Percentiles rank a stretch among this genome's conserved stretches.
phyloP scores from a whole-genome alignment of 1,140 invertebrate genomes.

The Episyrphus balteatus region DNA sequence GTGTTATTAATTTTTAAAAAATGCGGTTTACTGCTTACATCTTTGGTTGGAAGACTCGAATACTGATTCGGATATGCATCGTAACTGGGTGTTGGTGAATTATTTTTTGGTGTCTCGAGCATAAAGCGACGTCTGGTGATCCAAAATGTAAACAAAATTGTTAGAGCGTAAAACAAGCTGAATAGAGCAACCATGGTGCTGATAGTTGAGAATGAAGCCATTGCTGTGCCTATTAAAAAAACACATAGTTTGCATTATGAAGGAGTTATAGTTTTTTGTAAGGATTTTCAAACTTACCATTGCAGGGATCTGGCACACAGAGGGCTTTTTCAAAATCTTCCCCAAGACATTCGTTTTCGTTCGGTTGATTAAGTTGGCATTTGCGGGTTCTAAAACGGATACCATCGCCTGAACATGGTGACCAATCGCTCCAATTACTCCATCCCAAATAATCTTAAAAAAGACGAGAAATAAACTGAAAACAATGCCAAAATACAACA shows the following conservation, averaged over 20 bases:
- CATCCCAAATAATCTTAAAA: slow-evolving; percentile 43
- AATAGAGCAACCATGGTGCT: slow-evolving; percentile 12
- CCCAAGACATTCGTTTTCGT: slow-evolving; percentile 51
- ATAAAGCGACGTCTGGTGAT: slow-evolving; percentile 15
- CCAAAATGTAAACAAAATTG: slow-evolving; percentile 23
- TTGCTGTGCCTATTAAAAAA: slow-evolving; percentile 12
- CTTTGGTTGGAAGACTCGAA: slow-evolving; percentile 65
- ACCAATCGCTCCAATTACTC: slow-evolving; percentile 61
- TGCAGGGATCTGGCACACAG: slow-evolving; percentile 42
- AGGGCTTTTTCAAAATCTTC: slow-evolving; percentile 50
- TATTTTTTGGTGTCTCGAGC: slow-evolving; percentile 19
- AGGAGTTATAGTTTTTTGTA: neutral
- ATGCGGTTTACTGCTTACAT: slow-evolving; percentile 42
- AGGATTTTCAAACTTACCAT: slow-evolving; percentile 12
- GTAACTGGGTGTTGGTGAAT: slow-evolving; percentile 49
- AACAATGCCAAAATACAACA: slow-evolving; percentile 1
- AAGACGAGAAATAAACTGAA: slow-evolving; percentile 1
- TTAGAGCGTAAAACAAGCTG: slow-evolving; percentile 13
- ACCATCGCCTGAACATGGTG: slow-evolving; percentile 49
- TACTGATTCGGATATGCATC: slow-evolving; percentile 73
- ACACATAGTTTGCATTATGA: neutral
- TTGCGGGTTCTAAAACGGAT: slow-evolving; percentile 53
- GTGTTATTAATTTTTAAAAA: neutral
- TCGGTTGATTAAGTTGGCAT: slow-evolving; percentile 43
- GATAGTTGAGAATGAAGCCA: slow-evolving; percentile 18